Evolutionary conservation across 2,888 invertebrate genomes (phyloP), one percentile per base, ranked within the genome.

Genomic region (Pandemis heparana): DNA sequence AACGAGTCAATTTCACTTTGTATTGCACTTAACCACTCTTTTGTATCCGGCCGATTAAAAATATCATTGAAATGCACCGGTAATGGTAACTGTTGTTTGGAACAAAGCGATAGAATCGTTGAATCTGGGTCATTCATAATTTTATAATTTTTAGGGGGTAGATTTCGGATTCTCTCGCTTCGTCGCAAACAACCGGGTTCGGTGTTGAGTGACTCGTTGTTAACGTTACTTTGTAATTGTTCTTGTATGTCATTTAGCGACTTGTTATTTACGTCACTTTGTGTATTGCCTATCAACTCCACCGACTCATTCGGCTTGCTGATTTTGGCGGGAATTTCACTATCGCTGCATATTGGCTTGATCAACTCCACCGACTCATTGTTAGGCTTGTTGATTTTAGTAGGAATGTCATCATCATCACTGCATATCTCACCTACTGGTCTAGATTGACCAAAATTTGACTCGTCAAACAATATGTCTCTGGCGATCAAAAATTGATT

Each of bases 391-490:
- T n/a, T n/a, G n/a, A n/a, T n/a, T n/a, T n/a, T n/a, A n/a, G n/a
- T n/a, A n/a, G n/a, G n/a, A n/a, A n/a, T n/a, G n/a, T n/a, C n/a
- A n/a, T n/a, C n/a, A n/a, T n/a, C n/a, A n/a, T n/a, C n/a, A n/a
- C n/a, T n/a, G n/a, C n/a, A n/a, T n/a, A n/a, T n/a, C n/a, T n/a
- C n/a, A n/a, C n/a, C n/a, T n/a, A n/a, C n/a, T n/a, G 79, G 78
- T 75, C 83, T 81, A 70, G 82, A 79, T 70, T 74, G 18, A 38
- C 78, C 41, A 75, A 81, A 83, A 78, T 81, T 78, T 41, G 67
- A 79, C 76, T 85, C 87, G 76, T 87, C 87, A 51, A 86, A 76
- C 66, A 86, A 80, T 38, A 85, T 83, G 75, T 88, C 86, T 74
- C 86, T 79, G 14, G 79, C 85, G 67, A 78, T 76, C 14, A 80